phyloP scores from a whole-genome alignment of 2,888 invertebrate species.

The Celastrina argiolus region DNA sequence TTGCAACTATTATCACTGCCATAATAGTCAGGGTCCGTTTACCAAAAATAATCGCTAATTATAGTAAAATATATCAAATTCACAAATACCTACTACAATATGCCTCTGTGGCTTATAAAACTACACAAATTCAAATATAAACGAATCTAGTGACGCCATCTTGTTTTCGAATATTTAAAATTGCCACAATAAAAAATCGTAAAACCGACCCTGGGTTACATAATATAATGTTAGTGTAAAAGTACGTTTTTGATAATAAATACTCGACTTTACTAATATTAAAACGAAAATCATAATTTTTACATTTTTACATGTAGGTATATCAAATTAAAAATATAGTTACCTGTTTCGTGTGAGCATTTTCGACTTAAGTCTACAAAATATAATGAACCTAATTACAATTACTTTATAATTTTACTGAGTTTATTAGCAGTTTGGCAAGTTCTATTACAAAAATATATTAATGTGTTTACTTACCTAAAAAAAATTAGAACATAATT shows the following conservation, averaged over 20 bases:
- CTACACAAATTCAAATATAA: neutral
- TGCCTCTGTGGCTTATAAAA: neutral
- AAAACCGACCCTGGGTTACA: conserved; percentile 22
- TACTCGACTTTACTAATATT: conserved; percentile 32
- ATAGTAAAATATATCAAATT: neutral
- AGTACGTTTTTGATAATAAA: conserved; percentile 2
- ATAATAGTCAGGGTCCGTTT: conserved; percentile 34
- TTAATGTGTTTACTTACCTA: conserved; percentile 4
- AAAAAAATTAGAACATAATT: conserved; percentile 29
- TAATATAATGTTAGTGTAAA: conserved; percentile 26
- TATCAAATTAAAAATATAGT: neutral
- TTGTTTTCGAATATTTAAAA: conserved; percentile 5
- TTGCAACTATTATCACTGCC: conserved; percentile 76
- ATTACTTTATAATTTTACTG: neutral
- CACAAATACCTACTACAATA: neutral
- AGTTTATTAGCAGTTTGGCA: conserved; percentile 13
- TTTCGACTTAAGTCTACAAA: conserved; percentile 2
- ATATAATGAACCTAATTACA: neutral
- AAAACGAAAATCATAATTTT: neutral
- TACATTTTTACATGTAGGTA: neutral
- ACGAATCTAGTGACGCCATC: conserved; percentile 13
- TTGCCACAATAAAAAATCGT: conserved; percentile 24
- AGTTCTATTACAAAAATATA: neutral
- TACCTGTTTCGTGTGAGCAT: neutral
- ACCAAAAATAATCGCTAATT: conserved; percentile 1